Conservation (phyloP, 2,797 vertebrate species). For the Trichosurus vulpecula region DNA sequence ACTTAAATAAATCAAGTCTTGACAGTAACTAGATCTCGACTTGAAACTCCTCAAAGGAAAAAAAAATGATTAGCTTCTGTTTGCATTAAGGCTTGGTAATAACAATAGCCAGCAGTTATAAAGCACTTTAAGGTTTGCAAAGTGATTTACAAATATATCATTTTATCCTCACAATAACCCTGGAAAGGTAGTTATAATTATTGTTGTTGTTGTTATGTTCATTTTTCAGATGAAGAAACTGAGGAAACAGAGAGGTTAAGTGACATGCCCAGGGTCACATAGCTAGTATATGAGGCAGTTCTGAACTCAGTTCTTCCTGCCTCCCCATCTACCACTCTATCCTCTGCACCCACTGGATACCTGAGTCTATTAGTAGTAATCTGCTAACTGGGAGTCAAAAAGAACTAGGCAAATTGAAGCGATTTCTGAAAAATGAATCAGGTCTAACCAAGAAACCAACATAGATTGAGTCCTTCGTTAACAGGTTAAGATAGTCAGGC, state of each 20-base stretch:
- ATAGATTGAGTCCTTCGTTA: not conserved
- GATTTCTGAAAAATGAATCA: not conserved
- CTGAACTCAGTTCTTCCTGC: not conserved
- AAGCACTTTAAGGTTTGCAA: not conserved
- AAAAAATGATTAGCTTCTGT: not conserved
- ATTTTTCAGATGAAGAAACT: not conserved
- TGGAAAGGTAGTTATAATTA: not conserved
- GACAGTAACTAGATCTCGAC: too few relatives aligned
- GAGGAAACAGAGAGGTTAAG: not conserved
- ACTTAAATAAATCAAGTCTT: too few relatives aligned
- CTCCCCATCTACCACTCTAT: not conserved
- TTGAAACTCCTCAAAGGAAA: too few relatives aligned
- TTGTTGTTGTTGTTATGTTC: fast-evolving
- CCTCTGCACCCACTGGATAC: not conserved
- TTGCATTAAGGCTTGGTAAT: not conserved
- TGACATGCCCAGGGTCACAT: not conserved
- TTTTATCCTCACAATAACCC: not conserved
- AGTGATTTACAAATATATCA: not conserved
- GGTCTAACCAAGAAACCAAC: not conserved
- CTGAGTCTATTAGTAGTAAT: not conserved
- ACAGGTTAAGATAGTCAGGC: not conserved
- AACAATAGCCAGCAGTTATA: not conserved
- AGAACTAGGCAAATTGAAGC: not conserved
- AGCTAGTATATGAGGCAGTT: not conserved
- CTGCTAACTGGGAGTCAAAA: not conserved